A percentile compares a stretch with the other conserved stretches of the same genome.
These are phyloP conservation scores for Muricea muricata DNA, from an alignment of 92 coral and sea anemone species.

Conservation along the genomic window DNA sequence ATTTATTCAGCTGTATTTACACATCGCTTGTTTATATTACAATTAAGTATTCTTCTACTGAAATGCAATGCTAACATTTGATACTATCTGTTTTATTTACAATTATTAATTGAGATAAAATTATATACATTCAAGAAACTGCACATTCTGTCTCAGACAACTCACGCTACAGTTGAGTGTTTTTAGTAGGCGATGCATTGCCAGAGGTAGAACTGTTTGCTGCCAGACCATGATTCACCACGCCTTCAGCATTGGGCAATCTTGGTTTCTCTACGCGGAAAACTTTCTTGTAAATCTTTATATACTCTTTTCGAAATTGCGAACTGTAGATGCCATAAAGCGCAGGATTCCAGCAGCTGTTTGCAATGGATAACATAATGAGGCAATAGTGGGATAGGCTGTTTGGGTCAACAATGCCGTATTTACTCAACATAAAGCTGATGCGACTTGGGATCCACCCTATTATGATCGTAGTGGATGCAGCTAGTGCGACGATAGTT, in stretches of 20 bases:
- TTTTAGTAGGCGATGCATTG: not conserved
- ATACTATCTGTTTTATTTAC: no score
- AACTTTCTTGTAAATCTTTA: not conserved
- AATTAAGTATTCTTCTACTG: no score
- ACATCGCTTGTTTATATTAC: no score
- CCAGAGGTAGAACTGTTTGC: not conserved
- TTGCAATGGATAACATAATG: not conserved
- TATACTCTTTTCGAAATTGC: conserved; percentile 25
- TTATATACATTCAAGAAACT: no score
- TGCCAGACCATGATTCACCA: not conserved
- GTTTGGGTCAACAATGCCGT: conserved; percentile 17
- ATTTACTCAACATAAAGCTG: not conserved
- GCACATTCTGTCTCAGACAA: no score
- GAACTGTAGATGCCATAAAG: conserved; percentile 33
- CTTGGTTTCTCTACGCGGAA: not conserved
- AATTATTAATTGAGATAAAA: no score
- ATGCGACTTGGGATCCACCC: conserved; percentile 68
- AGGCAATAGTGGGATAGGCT: conserved; percentile 5
- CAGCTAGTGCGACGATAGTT: conserved; percentile 74
- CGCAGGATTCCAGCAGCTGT: conserved; percentile 9
- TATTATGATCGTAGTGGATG: conserved; percentile 68
- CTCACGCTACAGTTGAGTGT: not conserved
- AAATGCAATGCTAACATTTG: no score
- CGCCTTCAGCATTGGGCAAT: not conserved
- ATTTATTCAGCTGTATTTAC: no score